These are phyloP conservation scores for Andrena haemorrhoa DNA, from an alignment of 2,888 invertebrate species.

Conservation along the genomic window DNA sequence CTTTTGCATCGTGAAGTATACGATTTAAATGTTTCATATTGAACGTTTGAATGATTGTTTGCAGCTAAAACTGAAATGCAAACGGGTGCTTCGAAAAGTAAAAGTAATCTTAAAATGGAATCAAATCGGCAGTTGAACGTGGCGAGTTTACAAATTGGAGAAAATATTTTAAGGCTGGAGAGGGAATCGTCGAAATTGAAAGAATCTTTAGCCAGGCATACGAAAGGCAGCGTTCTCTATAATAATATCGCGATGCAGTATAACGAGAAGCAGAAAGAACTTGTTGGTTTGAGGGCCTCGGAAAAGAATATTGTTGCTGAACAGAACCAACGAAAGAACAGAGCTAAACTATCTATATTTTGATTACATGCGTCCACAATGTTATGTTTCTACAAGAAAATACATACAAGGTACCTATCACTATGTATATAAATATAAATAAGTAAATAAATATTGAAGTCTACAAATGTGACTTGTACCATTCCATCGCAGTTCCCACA, in stretches of 20 bases:
- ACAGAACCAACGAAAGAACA: conserved; percentile 90
- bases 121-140: conserved; percentile 90
- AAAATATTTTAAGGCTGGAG: conserved; percentile 89
- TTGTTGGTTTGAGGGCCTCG: conserved; percentile 87
- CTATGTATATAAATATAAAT: conserved; percentile 51
- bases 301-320: conserved; percentile 89
- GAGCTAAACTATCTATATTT: conserved; percentile 92
- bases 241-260: conserved; percentile 88
- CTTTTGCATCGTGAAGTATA: neutral
- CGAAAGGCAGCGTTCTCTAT: conserved; percentile 87
- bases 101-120: conserved; percentile 84
- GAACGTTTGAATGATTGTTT: neutral
- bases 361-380: conserved; percentile 82
- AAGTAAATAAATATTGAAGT: conserved; percentile 40
- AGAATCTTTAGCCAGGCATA: conserved; percentile 88
- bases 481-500: neutral
- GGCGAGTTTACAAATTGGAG: conserved; percentile 90
- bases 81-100: conserved; percentile 77
- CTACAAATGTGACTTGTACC: neutral
- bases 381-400: conserved; percentile 38
- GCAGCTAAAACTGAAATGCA: conserved; percentile 70
- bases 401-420: conserved; percentile 24
- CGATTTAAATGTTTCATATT: neutral
- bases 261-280: conserved; percentile 87
- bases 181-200: conserved; percentile 89